A percentile compares a stretch with the other conserved stretches of the same genome.
Evolutionary conservation across 2,113 vertebrate genomes (phyloP).

Genomic region (Oreochromis spilurus): DNA sequence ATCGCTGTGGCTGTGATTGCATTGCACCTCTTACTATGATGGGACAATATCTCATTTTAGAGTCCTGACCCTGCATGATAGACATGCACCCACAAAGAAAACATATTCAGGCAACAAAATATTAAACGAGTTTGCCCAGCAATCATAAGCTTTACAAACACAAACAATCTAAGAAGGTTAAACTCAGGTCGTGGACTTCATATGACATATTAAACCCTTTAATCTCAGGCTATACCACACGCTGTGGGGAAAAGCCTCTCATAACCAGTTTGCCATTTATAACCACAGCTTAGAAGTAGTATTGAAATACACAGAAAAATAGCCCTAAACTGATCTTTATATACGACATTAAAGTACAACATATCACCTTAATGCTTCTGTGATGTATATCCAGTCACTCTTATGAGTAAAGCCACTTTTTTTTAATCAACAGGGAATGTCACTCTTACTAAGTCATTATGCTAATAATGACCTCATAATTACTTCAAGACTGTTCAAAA

Average conservation of each 20-base stretch:
- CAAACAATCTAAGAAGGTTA: constrained; percentile 19
- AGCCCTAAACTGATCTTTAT: neutral
- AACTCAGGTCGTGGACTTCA: neutral
- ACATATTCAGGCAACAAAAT: neutral
- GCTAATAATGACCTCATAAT: neutral
- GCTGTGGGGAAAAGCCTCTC: neutral
- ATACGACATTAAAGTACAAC: neutral
- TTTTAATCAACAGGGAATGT: neutral
- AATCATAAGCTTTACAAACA: neutral
- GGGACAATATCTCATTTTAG: neutral
- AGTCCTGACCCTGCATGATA: neutral
- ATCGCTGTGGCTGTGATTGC: neutral
- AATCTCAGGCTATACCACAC: neutral
- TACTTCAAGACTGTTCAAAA: neutral
- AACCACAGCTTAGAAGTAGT: neutral
- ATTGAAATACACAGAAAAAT: neutral
- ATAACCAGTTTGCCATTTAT: neutral
- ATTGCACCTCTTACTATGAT: neutral
- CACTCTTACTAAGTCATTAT: neutral
- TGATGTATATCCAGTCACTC: neutral
- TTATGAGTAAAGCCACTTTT: neutral
- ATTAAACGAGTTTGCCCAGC: neutral
- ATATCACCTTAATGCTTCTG: neutral
- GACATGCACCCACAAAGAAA: neutral
- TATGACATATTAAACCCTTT: neutral